Evolutionary conservation across 1,140 invertebrate genomes (phyloP).

Genomic region (Himalopsyche phryganea): DNA sequence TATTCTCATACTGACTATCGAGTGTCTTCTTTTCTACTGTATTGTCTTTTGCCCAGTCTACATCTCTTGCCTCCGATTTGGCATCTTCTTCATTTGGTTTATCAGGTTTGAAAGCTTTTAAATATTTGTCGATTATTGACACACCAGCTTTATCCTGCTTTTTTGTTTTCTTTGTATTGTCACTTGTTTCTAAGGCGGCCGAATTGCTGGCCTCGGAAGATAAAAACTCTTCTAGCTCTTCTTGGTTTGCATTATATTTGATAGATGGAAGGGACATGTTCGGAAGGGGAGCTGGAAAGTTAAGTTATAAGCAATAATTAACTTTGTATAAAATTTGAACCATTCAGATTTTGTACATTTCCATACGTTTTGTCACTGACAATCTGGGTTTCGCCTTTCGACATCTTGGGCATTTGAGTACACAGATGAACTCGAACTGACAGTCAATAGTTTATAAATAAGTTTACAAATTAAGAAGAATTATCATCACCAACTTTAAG

Average conservation of each 20-base stretch:
- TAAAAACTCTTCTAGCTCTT: conserved; percentile 66
- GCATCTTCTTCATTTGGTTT: conserved; percentile 44
- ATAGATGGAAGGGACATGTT: conserved; percentile 61
- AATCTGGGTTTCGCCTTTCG: no score
- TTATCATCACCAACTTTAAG: no score
- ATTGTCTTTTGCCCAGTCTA: conserved; percentile 19
- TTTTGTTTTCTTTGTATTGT: conserved; percentile 47
- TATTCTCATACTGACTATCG: conserved; percentile 40
- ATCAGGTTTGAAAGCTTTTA: conserved; percentile 48
- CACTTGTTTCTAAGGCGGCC: conserved; percentile 41
- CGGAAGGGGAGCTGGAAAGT: conserved; percentile 61
- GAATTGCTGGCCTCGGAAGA: conserved; percentile 60
- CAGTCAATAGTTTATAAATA: no score
- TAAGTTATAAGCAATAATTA: conserved; percentile 26
- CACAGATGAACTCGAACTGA: no score
- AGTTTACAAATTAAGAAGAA: no score
- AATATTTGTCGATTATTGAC: conserved; percentile 52
- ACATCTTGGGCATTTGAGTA: no score
- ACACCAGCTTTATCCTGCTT: conserved; percentile 44
- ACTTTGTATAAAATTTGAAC: no score
- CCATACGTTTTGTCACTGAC: no score
- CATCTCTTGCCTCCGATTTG: conserved; percentile 31
- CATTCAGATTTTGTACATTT: no score
- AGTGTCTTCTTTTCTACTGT: conserved; percentile 21
- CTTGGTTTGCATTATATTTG: conserved; percentile 67